These are phyloP conservation scores for Puntigrus tetrazona DNA, from an alignment of 2,113 vertebrate genomes.

Conservation along the genomic window DNA sequence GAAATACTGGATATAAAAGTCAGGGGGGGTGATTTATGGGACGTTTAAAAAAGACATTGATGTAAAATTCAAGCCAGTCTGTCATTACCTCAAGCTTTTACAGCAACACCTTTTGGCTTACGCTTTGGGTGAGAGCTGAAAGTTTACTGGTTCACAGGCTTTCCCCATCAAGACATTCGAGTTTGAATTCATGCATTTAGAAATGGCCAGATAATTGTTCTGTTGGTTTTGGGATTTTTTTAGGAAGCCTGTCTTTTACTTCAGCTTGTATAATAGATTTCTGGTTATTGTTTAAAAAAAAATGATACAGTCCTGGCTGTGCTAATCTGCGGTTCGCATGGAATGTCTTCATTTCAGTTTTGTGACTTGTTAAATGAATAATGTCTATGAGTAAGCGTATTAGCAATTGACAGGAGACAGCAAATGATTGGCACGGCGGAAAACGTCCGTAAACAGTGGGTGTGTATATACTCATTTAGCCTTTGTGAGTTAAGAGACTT, in stretches of 20 bases:
- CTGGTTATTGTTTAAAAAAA: neutral
- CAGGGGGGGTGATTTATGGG: neutral
- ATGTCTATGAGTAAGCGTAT: neutral
- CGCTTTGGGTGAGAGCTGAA: neutral
- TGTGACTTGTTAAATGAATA: neutral
- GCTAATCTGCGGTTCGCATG: neutral
- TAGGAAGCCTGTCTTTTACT: neutral
- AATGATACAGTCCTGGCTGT: neutral
- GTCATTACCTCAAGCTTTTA: slow-evolving; percentile 47
- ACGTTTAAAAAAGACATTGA: neutral
- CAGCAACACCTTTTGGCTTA: slow-evolving; percentile 38
- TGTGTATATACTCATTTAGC: neutral
- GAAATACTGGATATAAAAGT: slow-evolving; percentile 18
- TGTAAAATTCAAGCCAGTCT: slow-evolving; percentile 7
- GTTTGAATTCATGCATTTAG: neutral
- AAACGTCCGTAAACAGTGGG: slow-evolving; percentile 3
- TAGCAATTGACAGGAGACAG: neutral
- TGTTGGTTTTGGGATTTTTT: neutral
- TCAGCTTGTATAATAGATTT: neutral
- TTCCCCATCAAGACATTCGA: neutral
- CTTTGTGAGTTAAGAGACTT: neutral
- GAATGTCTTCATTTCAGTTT: neutral
- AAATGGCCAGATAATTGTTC: slow-evolving; percentile 7
- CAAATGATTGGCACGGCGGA: neutral
- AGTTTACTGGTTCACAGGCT: neutral